These are phyloP conservation scores for Aurelia coerulea DNA, from an alignment of 30 jellyfish, hydroid and myxozoan genomes.

Conservation along the genomic window DNA sequence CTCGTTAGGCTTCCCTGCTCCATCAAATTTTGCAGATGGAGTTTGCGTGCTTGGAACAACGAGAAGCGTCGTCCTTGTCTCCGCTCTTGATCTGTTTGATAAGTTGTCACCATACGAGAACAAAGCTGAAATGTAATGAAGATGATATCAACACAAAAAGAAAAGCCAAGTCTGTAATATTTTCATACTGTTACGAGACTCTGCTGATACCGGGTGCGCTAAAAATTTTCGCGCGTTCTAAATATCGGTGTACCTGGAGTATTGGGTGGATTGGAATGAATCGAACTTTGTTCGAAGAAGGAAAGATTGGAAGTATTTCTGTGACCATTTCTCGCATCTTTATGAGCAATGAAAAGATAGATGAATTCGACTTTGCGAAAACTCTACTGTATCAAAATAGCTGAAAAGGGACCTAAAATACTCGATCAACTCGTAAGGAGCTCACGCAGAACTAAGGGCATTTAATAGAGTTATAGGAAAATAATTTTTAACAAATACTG, in stretches of 20 bases:
- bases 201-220: too few relatives aligned
- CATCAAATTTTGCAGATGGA: background rate
- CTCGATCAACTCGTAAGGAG: too few relatives aligned
- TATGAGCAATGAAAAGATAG: too few relatives aligned
- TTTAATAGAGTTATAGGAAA: too few relatives aligned
- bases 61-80: constrained; percentile 30
- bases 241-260: background rate
- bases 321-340: background rate
- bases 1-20: constrained; percentile 9
- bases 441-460: too few relatives aligned
- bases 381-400: too few relatives aligned
- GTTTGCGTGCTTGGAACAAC: constrained; percentile 30
- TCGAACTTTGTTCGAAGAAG: background rate
- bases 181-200: background rate
- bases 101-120: constrained; percentile 21
- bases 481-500: too few relatives aligned
- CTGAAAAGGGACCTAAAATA: too few relatives aligned
- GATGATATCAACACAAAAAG: too few relatives aligned
- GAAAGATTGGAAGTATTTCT: background rate
- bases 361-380: too few relatives aligned
- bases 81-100: constrained; percentile 10
- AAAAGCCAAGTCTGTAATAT: too few relatives aligned
- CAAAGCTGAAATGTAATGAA: constrained; percentile 21
- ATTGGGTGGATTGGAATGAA: background rate
- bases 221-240: too few relatives aligned